A percentile compares a stretch with the other conserved stretches of the same genome.
Conservation (phyloP, 2,797 vertebrate species). For the Balearica regulorum region DNA sequence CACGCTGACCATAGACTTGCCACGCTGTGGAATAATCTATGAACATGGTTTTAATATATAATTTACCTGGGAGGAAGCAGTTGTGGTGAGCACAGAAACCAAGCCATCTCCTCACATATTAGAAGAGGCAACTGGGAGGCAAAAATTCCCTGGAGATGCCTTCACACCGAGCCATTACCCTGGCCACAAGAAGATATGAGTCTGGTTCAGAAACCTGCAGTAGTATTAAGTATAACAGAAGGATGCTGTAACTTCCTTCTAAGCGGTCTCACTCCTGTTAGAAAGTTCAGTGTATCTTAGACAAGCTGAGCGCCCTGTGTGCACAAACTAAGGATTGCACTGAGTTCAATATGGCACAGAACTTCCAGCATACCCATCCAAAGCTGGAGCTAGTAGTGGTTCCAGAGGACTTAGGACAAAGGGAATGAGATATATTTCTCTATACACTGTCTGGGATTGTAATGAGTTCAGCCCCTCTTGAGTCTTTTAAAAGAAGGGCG, state of each 20-base stretch:
- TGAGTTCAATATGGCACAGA: not conserved
- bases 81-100: not conserved
- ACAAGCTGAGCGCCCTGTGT: not conserved
- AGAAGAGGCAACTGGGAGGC: not conserved
- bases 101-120: not conserved
- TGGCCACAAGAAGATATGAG: not conserved
- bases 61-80: not conserved
- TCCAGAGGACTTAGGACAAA: not conserved
- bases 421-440: not conserved
- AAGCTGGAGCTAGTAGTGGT: not conserved
- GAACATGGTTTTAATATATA: not conserved
- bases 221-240: not conserved
- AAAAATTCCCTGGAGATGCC: not conserved
- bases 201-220: not conserved
- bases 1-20: not conserved
- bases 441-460: not conserved
- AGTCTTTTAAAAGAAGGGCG: not conserved
- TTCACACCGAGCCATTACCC: not conserved
- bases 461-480: not conserved
- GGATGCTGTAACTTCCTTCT: not conserved
- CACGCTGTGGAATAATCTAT: not conserved
- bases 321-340: not conserved
- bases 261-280: not conserved
- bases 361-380: not conserved
- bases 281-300: not conserved